Base-by-base conservation (phyloP, 2,113 vertebrate genomes). In the Sinocyclocheilus anophthalmus region DNA sequence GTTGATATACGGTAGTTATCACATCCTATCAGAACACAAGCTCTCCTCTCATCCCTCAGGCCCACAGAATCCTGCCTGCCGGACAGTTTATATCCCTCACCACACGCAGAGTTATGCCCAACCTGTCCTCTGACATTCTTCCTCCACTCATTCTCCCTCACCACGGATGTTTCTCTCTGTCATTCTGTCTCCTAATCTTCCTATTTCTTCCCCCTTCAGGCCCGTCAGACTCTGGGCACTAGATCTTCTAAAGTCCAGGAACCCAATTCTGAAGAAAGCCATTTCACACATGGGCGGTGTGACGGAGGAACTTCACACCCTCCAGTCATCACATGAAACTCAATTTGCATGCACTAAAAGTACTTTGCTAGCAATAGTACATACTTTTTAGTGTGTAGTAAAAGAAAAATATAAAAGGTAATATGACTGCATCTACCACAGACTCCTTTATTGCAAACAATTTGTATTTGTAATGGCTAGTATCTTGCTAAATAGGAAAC, bases 1-100 rank as follows among this genome's bases (percentile, higher is more conserved):
- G 22, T 57, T 81, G 81, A 88, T 88, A 83, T 90, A 86, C 57
- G 55, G 87, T 63, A 81, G 84, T 85, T 90, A 85, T 87, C 85
- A 86, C 87, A 82, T 85, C 83, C 83, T 85, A 86, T 83, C 63
- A 85, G 87, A 88, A 69, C 87, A 79, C 18, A 76, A 67, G 53
- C 82, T 84, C 86, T 83, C 72, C 65, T 82, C 14, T 63, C 67
- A 42, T 90, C 77, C 81, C 84, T 86, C 30, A 86, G 76, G 42
- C 78, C 84, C 81, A 30, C 12, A n/a, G 77, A 30, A 57, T 12
- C n/a, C 42, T 45, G 76, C 81, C 72, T 50, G 42, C 67, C 42
- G 42, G 85, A 85, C 72, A 24, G 50, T 81, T 84, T 76, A 80
- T 37, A 72, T 73, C 76, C 30, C 24, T 18, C 30, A 57, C 78